Percentiles rank a stretch among this genome's conserved stretches.
phyloP scores from a whole-genome alignment of 35 echinoderm and acorn worm species.

The Heliocidaris tuberculata region DNA sequence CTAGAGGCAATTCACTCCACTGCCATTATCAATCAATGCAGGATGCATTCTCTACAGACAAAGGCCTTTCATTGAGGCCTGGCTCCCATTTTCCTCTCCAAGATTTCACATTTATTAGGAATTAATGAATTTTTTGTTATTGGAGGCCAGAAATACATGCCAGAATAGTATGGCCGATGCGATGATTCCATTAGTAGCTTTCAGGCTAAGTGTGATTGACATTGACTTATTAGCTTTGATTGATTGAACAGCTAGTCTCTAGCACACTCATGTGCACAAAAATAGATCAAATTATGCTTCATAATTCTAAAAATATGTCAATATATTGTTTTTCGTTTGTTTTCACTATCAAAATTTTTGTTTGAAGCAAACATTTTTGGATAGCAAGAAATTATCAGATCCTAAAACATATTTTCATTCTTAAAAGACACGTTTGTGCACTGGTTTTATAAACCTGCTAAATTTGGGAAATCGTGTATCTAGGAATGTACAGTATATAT shows the following conservation, averaged over 20 bases:
- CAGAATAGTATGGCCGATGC: neutral
- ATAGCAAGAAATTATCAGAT: neutral
- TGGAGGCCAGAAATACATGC: neutral
- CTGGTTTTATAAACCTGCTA: neutral
- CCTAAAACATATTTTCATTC: neutral
- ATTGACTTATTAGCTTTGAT: neutral
- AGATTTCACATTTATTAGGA: slow-evolving; percentile 18
- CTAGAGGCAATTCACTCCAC: neutral
- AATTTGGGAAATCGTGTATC: neutral
- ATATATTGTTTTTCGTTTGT: neutral
- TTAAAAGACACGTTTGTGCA: neutral
- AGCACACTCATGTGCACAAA: neutral
- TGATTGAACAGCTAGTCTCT: neutral
- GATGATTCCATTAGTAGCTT: neutral
- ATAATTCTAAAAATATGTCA: neutral
- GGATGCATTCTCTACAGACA: neutral
- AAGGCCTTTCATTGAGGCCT: neutral
- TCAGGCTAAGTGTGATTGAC: neutral
- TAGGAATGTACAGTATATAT: too few species aligned
- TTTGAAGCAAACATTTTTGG: neutral
- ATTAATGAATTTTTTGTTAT: slow-evolving; percentile 20
- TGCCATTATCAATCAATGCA: slow-evolving; percentile 42
- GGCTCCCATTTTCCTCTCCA: neutral
- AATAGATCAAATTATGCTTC: neutral
- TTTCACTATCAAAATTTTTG: neutral